phyloP scores from a whole-genome alignment of 2,888 invertebrate species.

The Cantharis rustica region DNA sequence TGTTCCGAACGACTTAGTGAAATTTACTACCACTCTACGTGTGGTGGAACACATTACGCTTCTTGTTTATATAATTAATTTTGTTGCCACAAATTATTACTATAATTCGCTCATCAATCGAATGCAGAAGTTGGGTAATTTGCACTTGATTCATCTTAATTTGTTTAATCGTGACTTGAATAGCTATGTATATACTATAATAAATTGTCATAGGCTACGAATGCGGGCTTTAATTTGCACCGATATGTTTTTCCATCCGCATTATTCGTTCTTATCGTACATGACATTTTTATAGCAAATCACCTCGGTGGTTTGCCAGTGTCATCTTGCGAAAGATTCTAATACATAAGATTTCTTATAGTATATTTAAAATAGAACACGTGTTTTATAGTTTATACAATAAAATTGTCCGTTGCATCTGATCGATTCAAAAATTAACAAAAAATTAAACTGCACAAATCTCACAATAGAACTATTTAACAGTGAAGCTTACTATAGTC shows the following conservation, averaged over 20 bases:
- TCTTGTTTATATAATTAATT: background rate
- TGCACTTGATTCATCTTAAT: background rate
- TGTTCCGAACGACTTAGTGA: background rate
- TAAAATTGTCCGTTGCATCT: too few relatives aligned
- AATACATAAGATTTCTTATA: too few relatives aligned
- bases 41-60: background rate
- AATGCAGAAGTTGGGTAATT: background rate
- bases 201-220: background rate
- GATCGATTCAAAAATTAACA: too few relatives aligned
- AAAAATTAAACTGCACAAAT: too few relatives aligned
- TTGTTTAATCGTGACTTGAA: background rate
- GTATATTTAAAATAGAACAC: too few relatives aligned
- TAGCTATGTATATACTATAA: background rate
- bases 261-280: too few relatives aligned
- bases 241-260: background rate
- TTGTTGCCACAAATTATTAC: background rate
- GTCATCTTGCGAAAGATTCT: too few relatives aligned
- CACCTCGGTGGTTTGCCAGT: too few relatives aligned
- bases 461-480: too few relatives aligned
- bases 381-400: too few relatives aligned
- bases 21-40: background rate
- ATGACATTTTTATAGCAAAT: too few relatives aligned
- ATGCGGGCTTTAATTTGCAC: background rate
- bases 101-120: background rate
- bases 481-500: too few relatives aligned